phyloP scores from a whole-genome alignment of 2,113 vertebrate species.

The Myxocyprinus asiaticus region DNA sequence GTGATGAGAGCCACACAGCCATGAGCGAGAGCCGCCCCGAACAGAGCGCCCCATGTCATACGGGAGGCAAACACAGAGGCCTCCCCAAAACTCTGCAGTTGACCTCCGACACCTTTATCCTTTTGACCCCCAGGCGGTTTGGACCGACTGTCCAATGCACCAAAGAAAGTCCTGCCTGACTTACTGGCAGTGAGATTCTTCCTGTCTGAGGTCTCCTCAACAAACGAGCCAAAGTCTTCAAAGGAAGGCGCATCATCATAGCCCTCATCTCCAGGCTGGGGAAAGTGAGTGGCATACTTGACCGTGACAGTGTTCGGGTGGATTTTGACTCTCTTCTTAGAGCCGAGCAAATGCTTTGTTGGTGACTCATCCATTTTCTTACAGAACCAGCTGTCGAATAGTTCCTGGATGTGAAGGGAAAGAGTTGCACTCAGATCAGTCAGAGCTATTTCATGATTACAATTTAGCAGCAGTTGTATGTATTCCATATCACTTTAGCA shows the following conservation, averaged over 20 bases:
- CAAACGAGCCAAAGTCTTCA: constrained; percentile 83
- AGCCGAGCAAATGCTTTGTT: constrained; percentile 78
- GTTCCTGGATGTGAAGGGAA: constrained; percentile 21
- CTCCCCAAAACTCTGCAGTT: constrained; percentile 83
- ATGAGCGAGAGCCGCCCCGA: constrained; percentile 90
- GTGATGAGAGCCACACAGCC: constrained; percentile 95
- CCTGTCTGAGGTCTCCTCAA: constrained; percentile 84
- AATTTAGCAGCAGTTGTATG: neutral
- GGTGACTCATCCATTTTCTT: constrained; percentile 81
- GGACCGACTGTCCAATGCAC: constrained; percentile 79
- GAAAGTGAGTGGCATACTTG: constrained; percentile 91
- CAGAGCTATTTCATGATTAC: neutral
- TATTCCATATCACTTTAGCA: too few species aligned
- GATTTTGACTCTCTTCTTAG: constrained; percentile 94
- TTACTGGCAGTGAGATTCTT: constrained; percentile 78
- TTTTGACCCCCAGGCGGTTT: constrained; percentile 56
- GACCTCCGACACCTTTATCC: constrained; percentile 74
- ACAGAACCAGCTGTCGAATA: neutral
- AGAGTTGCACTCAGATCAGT: neutral
- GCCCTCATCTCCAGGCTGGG: constrained; percentile 87
- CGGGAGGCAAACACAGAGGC: constrained; percentile 83
- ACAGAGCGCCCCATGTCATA: constrained; percentile 89
- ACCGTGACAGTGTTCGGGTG: constrained; percentile 91
- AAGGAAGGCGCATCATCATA: constrained; percentile 84
- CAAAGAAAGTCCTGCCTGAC: constrained; percentile 84